Conservation (phyloP, 2,113 vertebrate genomes). For the Casuarius casuarius region DNA sequence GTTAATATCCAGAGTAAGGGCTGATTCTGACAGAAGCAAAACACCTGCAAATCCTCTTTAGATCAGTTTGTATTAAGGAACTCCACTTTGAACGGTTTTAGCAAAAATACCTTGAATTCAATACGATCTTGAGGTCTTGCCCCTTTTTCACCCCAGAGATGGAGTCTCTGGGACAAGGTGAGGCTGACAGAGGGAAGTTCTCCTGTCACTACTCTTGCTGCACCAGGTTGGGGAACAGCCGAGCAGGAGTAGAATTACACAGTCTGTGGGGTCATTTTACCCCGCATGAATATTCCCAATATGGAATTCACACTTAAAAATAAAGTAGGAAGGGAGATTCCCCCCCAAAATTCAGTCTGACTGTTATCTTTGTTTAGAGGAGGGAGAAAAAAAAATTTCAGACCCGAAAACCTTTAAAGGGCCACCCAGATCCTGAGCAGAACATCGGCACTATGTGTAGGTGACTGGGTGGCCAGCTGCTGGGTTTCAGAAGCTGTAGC, state of each 20-base stretch:
- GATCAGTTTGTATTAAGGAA: neutral
- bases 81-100: neutral
- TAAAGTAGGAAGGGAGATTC: neutral
- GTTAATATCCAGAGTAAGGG: conserved; percentile 45
- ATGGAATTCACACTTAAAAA: neutral
- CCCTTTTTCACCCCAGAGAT: neutral
- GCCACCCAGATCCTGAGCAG: neutral
- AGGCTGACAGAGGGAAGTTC: neutral
- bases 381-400: neutral
- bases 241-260: neutral
- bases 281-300: neutral
- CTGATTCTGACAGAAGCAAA: conserved; percentile 58
- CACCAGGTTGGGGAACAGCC: neutral
- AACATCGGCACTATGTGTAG: fast-evolving
- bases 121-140: neutral
- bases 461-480: neutral
- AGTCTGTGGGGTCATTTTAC: neutral
- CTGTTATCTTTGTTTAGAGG: neutral
- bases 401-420: neutral
- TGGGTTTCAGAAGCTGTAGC: neutral
- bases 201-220: neutral
- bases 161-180: neutral
- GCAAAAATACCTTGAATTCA: neutral
- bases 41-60: conserved; percentile 52
- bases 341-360: neutral